A percentile compares a stretch with the other conserved stretches of the same genome.
Conservation (phyloP, 53 echinoderm and acorn worm genomes). For the Glandiceps talaboti region DNA sequence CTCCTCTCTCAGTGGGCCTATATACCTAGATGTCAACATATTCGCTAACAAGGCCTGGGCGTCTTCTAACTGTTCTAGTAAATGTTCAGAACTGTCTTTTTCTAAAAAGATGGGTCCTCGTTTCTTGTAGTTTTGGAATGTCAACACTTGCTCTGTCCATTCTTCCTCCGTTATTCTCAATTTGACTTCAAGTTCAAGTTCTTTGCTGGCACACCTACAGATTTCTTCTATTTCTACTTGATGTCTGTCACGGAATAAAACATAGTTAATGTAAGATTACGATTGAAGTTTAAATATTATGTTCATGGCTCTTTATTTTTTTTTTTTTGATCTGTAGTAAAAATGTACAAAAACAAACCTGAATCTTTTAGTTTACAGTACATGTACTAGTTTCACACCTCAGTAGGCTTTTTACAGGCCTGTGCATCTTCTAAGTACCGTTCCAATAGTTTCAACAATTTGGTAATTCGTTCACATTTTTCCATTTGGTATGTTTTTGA, state of each 20-base stretch:
- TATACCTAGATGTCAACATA: conserved; percentile 85
- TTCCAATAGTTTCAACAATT: no score
- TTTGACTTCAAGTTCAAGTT: conserved; percentile 92
- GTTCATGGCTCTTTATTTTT: no score
- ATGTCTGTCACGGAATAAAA: conserved; percentile 45
- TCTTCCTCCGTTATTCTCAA: conserved; percentile 94
- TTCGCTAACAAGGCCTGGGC: conserved; percentile 89
- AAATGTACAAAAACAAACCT: no score
- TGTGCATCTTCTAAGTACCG: no score
- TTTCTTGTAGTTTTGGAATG: conserved; percentile 85
- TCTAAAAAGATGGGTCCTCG: conserved; percentile 94
- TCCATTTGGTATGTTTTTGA: no score
- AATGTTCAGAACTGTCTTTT: conserved; percentile 90
- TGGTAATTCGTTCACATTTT: no score
- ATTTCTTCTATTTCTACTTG: conserved; percentile 89
- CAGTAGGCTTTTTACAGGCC: no score
- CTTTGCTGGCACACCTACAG: conserved; percentile 97
- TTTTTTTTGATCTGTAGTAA: no score
- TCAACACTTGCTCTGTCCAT: conserved; percentile 97
- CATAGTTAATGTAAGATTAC: no score
- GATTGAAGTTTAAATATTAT: no score
- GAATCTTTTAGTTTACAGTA: no score
- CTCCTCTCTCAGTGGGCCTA: conserved; percentile 90
- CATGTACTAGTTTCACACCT: no score
- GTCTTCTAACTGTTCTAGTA: conserved; percentile 93